These are phyloP conservation scores for Chrysogorgia sp. DNA, from an alignment of 92 coral and sea anemone species.

Conservation along the genomic window DNA sequence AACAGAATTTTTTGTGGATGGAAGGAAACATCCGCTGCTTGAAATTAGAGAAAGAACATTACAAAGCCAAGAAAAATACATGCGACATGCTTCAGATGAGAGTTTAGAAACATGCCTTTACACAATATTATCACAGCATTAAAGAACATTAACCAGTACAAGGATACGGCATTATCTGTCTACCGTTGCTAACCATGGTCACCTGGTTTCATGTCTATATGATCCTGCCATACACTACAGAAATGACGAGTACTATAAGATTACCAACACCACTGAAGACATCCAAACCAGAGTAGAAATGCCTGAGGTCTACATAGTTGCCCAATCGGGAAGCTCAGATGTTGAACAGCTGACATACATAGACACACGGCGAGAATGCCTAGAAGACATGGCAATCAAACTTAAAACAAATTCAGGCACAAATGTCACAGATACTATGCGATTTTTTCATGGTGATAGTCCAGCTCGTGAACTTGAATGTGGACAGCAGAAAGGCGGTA, in stretches of 20 bases:
- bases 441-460: conserved; percentile 65
- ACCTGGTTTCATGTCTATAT: too few relatives aligned
- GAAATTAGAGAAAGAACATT: neutral
- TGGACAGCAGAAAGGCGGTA: too few relatives aligned
- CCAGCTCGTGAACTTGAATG: conserved; percentile 48
- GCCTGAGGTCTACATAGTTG: conserved; percentile 55
- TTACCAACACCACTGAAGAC: conserved; percentile 25
- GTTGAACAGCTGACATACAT: conserved; percentile 42
- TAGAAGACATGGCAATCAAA: conserved; percentile 1
- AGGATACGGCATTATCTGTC: conserved; percentile 59
- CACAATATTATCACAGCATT: neutral
- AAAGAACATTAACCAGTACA: neutral
- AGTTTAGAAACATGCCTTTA: neutral
- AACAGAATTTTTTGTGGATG: neutral
- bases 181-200: conserved; percentile 61
- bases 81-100: neutral
- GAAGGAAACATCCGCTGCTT: conserved; percentile 1
- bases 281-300: conserved; percentile 47
- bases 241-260: neutral
- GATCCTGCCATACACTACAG: conserved; percentile 1
- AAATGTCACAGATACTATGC: conserved; percentile 49
- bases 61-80: neutral
- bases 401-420: conserved; percentile 1
- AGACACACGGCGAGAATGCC: conserved; percentile 41
- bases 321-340: conserved; percentile 47